phyloP scores from a whole-genome alignment of 2,113 vertebrate genomes.

The Tapirus terrestris region DNA sequence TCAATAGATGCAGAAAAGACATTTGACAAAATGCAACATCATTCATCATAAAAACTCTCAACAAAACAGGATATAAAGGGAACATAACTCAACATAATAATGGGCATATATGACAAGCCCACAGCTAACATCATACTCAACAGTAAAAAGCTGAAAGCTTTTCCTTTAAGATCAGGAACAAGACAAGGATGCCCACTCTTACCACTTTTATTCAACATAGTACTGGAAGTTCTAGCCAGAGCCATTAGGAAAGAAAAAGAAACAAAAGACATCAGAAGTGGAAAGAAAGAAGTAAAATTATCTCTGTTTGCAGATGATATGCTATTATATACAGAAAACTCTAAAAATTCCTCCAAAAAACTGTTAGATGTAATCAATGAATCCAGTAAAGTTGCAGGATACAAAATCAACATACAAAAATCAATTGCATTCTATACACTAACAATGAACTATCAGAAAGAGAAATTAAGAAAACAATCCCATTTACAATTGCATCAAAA shows the following conservation, averaged over 20 bases:
- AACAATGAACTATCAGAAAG: neutral
- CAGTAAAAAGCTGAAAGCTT: neutral
- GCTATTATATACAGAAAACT: neutral
- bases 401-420: neutral
- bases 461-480: neutral
- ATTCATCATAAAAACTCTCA: neutral
- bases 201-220: neutral
- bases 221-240: neutral
- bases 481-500: neutral
- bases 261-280: neutral
- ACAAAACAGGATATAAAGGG: neutral
- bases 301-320: neutral
- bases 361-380: neutral
- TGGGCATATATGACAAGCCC: neutral
- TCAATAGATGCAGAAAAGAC: neutral
- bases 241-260: neutral
- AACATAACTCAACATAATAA: neutral
- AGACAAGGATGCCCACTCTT: neutral
- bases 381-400: neutral
- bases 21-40: neutral
- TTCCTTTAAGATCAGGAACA: neutral
- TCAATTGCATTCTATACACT: neutral
- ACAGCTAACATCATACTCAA: neutral
- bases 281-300: neutral
- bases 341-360: neutral